Evolutionary conservation across 2,888 invertebrate species (phyloP), one percentile per base, ranked within the genome.

Genomic region (Cataglyphis livida): DNA sequence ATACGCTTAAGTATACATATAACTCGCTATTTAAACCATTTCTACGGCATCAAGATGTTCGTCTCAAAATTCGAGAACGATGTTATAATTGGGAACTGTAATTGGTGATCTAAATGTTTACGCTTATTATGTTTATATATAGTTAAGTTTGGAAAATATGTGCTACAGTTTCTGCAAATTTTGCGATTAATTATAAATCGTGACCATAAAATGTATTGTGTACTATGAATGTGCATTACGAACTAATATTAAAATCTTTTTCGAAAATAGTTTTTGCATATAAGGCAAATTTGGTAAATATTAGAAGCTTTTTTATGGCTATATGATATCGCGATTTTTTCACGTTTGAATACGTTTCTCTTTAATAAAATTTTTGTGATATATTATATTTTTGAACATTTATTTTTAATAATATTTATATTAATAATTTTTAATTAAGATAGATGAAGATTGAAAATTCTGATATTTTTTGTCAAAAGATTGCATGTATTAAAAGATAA

Each of bases 21-120:
- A 18, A 18, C 7, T 41, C 0, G 15, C 15, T 18, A n/a, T 51
- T 38, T 73, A 44, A 78, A 25, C 44, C 21, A 32, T 15, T 59
- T 21, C 21, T 44, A 18, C 15, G 7, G 0, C n/a, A 0, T 28
- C 35, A 15, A 41, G 38, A 38, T 1, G 12, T 38, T 51, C 12
- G 54, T 76, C 76, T 41, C 21, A 15, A 54, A 41, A 70, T 70
- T 76, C 28, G n/a, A 68, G 10, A 18, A 21, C 48, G n/a, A 1
- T 9, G 9, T 12, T n/a, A 18, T 65, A 66, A 48, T 51, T 35
- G 44, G 35, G 25, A 44, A 48, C 44, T 35, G n/a, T 25, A 51
- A 51, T 66, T 51, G 25, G 18, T 38, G 18, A 75, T 12, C 10
- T 18, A 5, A 9, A 74, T 59, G 73, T 64, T 74, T 64, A 41